phyloP scores from a whole-genome alignment of 2,797 vertebrate genomes.

The Poliocrania exsul region DNA sequence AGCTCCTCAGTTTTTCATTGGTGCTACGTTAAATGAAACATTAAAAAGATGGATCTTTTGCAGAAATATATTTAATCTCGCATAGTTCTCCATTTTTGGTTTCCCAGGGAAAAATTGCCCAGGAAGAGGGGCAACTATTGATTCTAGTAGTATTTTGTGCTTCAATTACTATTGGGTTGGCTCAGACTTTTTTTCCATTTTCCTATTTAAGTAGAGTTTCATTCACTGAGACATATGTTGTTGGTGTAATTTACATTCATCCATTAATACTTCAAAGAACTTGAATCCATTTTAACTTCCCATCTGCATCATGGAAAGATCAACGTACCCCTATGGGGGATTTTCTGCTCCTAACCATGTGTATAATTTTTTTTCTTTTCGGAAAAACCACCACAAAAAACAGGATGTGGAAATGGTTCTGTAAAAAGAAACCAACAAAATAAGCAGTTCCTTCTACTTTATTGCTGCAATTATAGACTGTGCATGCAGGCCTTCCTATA shows the following conservation, averaged over 20 bases:
- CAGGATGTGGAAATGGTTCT: slow-evolving; percentile 51
- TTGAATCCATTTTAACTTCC: slow-evolving; percentile 42
- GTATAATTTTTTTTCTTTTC: neutral
- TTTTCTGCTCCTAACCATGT: slow-evolving; percentile 6
- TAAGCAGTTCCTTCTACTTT: slow-evolving; percentile 42
- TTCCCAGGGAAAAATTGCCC: neutral
- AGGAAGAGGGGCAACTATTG: neutral
- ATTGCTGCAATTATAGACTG: slow-evolving; percentile 22
- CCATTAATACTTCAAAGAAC: slow-evolving; percentile 22
- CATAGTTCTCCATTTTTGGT: neutral
- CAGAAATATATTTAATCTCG: neutral
- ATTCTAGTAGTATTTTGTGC: neutral
- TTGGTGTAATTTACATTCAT: neutral
- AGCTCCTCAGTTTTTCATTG: neutral
- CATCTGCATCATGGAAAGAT: neutral
- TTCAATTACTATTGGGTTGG: neutral
- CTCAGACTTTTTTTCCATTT: neutral
- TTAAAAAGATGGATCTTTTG: neutral
- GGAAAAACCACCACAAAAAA: slow-evolving; percentile 16
- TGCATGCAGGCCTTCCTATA: neutral
- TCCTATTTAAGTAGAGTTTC: neutral
- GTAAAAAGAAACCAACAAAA: slow-evolving; percentile 46
- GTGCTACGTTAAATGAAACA: neutral
- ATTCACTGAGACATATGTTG: neutral
- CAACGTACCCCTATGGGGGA: neutral